Base-by-base conservation (phyloP, 1,140 invertebrate species). In the Drosophila ironensis region DNA sequence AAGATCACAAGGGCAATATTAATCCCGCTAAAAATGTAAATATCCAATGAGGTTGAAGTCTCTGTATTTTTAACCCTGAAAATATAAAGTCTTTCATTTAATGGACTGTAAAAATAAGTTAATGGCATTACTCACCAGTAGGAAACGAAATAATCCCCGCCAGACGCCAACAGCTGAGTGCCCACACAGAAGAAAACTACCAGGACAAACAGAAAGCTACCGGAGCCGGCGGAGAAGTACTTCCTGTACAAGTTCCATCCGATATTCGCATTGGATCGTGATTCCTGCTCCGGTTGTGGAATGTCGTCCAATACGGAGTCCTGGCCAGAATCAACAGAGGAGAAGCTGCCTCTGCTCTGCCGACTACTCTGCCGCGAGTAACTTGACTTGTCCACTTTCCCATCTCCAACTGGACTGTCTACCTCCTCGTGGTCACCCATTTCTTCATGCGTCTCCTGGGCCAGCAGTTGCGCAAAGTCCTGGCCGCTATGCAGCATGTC, bases 401-500 rank as follows among this genome's bases (percentile, higher is more conserved):
- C 12, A 9, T 24, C 51, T 2, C 48, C 63, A 17, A 25, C 48
- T 27, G 11, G 22, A n/a, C 25, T 41, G 2, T 22, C 40, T 1
- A 25, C 28, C 3, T 51, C 37, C 1, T 64, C 0, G 5, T 5
- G 12, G 0, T 16, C 33, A 0, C 16, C 42, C 8, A 28, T 27
- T 8, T 70, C 57, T 4, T 70, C 16, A 0, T 48, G 24, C 0
- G 22, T 24, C 7, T 59, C 16, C 9, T 67, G 41, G 2, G 33
- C 33, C 16, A 91, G 48, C 3, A 91, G 50, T 53, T 91, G 69
- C 0, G 91, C 91, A 54, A 96, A 96, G 40, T 94, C 91, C 17
- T 92, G 93, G 44, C 92, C 91, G 60, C 90, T 91, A 6, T 91
- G 87, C 5, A 95, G 90, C 17, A 97, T 89, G 59, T 94, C 91